Evolutionary conservation across 2,113 vertebrate genomes (phyloP), one percentile per base, ranked within the genome.

Genomic region (Anolis sagrei): DNA sequence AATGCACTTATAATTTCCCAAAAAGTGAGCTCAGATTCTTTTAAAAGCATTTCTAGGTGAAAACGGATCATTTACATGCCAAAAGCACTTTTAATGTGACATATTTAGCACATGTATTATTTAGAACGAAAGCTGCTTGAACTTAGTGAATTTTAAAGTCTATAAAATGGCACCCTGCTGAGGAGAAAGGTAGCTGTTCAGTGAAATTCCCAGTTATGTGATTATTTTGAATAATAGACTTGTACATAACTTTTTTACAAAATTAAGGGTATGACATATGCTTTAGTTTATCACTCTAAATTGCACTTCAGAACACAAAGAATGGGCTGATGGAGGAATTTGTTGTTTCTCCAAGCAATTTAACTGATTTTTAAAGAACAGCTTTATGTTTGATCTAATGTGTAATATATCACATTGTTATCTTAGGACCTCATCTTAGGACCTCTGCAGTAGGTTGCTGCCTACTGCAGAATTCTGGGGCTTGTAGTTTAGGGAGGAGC

Each of bases 181-280:
- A 96, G 98, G 96, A 93, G 96, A 97, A 97, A 98, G 98, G 97
- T 97, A 94, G 97, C 94, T 97, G 97, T 97, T 97, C 98, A 95
- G 97, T 97, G 97, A 97, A 97, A 97, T 95, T 95, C 91, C 94
- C 96, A 95, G 97, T 98, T 97, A 97, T 97, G 97, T 97, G 98
- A 97, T 98, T 98, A 98, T 99, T 98, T 98, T 97, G 97, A 97
- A 97, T 98, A 99, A 99, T 98, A 98, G 98, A 96, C 97, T 97
- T 97, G 97, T 97, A 98, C 97, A 96, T 98, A 98, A 97, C 96
- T 96, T 97, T 44, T 96, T 92, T 91, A 91, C 90, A 72, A 97
- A 98, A 98, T 97, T 97, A 97, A 97, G 97, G 97, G 96, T 97
- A 97, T 97, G 96, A 97, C 95, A 96, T 96, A 96, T 97, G 96